Conservation (phyloP, 2,888 invertebrate species). For the Dioctria linearis region DNA sequence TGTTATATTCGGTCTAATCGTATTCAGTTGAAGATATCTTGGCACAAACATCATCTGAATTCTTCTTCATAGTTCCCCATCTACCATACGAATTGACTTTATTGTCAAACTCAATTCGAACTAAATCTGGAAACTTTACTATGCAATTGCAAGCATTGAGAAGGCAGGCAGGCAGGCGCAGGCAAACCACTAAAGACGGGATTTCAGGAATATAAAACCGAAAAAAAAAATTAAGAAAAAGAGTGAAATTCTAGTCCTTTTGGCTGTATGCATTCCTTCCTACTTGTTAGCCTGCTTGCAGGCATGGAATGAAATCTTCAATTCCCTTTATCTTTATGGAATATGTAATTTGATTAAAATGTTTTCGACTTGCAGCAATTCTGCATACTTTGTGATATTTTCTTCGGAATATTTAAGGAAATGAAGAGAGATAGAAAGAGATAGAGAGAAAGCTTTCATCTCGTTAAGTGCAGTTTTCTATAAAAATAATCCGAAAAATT, state of each 20-base stretch:
- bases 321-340: constrained; percentile 46
- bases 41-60: constrained; percentile 23
- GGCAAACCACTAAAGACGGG: constrained; percentile 20
- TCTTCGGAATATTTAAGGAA: too few relatives aligned
- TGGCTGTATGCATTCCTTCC: too few relatives aligned
- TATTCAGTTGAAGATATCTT: constrained; percentile 42
- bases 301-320: constrained; percentile 6
- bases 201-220: constrained; percentile 22
- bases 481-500: constrained; percentile 34
- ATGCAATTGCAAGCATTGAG: neutral
- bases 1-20: constrained; percentile 11
- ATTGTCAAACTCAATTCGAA: constrained; percentile 45
- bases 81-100: constrained; percentile 37
- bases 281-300: neutral
- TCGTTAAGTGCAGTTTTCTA: constrained; percentile 33
- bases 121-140: constrained; percentile 35
- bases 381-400: constrained; percentile 29
- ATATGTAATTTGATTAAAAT: constrained; percentile 52
- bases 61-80: neutral
- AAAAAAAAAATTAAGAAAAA: constrained; percentile 1
- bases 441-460: constrained; percentile 21
- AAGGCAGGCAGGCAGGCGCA: neutral
- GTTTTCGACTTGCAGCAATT: constrained; percentile 46
- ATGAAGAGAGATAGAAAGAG: too few relatives aligned
- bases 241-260: neutral